Evolutionary conservation across 2,797 vertebrate species (phyloP), one percentile per base, ranked within the genome.

Genomic region (Glyptemys insculpta): DNA sequence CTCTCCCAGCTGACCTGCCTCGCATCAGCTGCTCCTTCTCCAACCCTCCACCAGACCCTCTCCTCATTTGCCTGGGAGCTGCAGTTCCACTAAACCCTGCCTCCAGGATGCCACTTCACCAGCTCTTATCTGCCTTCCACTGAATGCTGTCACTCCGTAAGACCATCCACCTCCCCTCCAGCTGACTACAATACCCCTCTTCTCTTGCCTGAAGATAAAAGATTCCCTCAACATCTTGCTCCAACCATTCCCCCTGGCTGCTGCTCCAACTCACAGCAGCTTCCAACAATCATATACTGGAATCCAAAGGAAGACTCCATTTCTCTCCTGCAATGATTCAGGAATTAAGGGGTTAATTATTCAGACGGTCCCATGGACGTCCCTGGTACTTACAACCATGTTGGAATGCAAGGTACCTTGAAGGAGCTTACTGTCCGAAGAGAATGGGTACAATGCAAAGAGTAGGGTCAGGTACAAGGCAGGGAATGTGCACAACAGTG

Each of bases 1-100:
- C 25, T 84, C 94, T 92, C 34, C 62, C 2, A 2, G 79, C 86
- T 62, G 86, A 68, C 12, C 62, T 79, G 5, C 25, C 49, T 19
- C 1, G 4, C 0, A 2, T 2, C 82, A 25, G 80, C 23, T 59
- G 54, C 34, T 15, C 5, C 62, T 85, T 5, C n/a, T 78, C 18
- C 62, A 93, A 6, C 53, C 50, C 11, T 27, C 88, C 25, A 12
- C 59, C 18, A 47, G 86, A 68, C 57, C 21, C 25, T 86, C 65
- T 79, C 27, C 21, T 78, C 34, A 25, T 25, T 27, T 44, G 12
- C 23, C 9, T 15, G 23, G 41, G 27, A 87, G 41, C 76, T 12
- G 12, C 49, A 50, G 27, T 81, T 81, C n/a, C 8, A 56, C 4
- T 0, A 1, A 9, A 11, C 16, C 50, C 50, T 52, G 50, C 12